These are phyloP conservation scores for Podarcis lilfordi DNA, from an alignment of 2,797 vertebrate species.

Conservation along the genomic window DNA sequence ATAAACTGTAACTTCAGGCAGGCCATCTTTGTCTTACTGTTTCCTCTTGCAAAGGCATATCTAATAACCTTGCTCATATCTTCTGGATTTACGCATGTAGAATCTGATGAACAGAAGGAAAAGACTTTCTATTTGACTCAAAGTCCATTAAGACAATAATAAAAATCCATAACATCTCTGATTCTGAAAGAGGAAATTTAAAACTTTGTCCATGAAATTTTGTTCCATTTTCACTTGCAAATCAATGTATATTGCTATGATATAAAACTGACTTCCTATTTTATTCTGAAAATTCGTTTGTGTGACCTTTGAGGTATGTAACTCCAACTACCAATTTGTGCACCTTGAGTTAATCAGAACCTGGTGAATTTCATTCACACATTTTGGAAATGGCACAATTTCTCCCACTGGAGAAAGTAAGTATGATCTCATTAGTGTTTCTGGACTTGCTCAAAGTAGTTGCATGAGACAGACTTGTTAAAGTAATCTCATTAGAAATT, in stretches of 20 bases:
- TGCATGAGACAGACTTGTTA: conserved; percentile 25
- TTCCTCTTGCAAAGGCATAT: conserved; percentile 72
- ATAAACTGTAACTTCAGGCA: conserved; percentile 82
- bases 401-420: conserved; percentile 51
- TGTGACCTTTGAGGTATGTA: conserved; percentile 42
- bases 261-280: conserved; percentile 32
- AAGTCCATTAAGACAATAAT: conserved; percentile 63
- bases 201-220: conserved; percentile 53
- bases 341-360: conserved; percentile 57
- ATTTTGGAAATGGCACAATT: conserved; percentile 52
- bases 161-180: conserved; percentile 58
- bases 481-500: conserved; percentile 64
- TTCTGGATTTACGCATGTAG: conserved; percentile 69
- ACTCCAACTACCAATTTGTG: conserved; percentile 41
- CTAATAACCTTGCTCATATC: conserved; percentile 74
- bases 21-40: conserved; percentile 74
- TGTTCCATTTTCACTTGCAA: conserved; percentile 36
- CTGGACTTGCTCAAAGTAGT: conserved; percentile 56
- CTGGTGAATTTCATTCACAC: conserved; percentile 51
- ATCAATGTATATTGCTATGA: conserved; percentile 23
- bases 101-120: conserved; percentile 69
- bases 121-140: conserved; percentile 59
- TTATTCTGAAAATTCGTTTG: conserved; percentile 23
- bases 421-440: conserved; percentile 59
- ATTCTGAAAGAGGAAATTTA: conserved; percentile 64